Conservation (phyloP, 2,888 invertebrate genomes). For the Orthosia incerta region DNA sequence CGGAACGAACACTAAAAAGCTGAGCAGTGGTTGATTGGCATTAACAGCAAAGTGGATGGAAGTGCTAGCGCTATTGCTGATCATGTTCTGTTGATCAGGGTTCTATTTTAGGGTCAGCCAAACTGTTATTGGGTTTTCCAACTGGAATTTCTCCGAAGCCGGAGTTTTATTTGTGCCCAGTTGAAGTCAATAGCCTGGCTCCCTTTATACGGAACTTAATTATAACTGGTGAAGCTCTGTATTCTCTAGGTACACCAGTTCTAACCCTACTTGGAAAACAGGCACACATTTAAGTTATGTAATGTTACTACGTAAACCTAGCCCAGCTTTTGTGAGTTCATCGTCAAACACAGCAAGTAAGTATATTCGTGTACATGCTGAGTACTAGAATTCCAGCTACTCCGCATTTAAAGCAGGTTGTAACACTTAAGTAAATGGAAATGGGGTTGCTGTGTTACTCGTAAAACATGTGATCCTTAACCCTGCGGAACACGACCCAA, state of each 20-base stretch:
- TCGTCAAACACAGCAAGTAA: conserved; percentile 25
- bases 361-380: conserved; percentile 24
- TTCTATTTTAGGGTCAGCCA: not conserved
- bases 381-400: conserved; percentile 46
- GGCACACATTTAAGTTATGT: not conserved
- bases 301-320: conserved; percentile 14
- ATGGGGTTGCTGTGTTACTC: conserved; percentile 56
- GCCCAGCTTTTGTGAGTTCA: conserved; percentile 9
- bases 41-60: not conserved
- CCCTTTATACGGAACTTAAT: not conserved
- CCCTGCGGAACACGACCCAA: conserved; percentile 44
- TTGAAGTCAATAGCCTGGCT: not conserved
- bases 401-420: conserved; percentile 54
- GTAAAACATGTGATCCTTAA: conserved; percentile 61
- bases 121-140: not conserved
- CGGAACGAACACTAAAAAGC: no score
- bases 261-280: not conserved
- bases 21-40: not conserved
- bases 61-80: no score
- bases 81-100: not conserved
- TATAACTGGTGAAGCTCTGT: no score
- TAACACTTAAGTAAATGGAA: conserved; percentile 59
- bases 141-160: no score
- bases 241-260: not conserved
- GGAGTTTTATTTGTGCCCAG: not conserved